Evolutionary conservation across 2,113 vertebrate genomes (phyloP), one percentile per base, ranked within the genome.

Genomic region (Phylloscopus trochilus): DNA sequence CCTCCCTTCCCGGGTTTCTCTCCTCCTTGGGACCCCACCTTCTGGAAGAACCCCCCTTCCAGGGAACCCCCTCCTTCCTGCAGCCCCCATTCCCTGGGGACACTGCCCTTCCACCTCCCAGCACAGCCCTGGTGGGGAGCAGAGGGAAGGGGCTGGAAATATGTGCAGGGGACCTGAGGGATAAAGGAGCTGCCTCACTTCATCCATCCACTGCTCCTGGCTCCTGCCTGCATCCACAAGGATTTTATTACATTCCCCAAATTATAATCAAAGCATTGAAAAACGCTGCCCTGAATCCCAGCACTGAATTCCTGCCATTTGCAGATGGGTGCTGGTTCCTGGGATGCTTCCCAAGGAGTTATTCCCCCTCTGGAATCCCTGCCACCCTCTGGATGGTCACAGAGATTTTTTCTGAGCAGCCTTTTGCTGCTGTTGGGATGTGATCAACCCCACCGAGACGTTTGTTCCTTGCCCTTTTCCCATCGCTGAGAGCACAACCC

Each of bases 141-240:
- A 10, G 13, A 37, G 62, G 33, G 55, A 26, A 56, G 35, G 15
- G 31, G 26, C 16, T 79, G 79, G 19, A 43, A 46, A 31, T 3
- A 3, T 0, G 6, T 24, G 23, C 46, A 9, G 17, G 44, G 37
- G 11, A 2, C 3, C 7, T 9, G 7, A 44, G 10, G 31, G 9
- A 49, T 52, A 18, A 19, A 2, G 69, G 35, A 55, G 30, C 47
- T 2, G 12, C 62, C 31, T 27, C 7, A 0, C 1, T 26, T 2
- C 24, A 8, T 0, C 3, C 24, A 8, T 0, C 7, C 77, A 1
- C 24, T 0, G 19, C 46, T 39, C 19, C 55, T 0, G 2, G n/a
- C 16, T 73, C 59, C 78, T 15, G 11, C 70, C 39, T 8, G 70
- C 79, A 10, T 15, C 47, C 60, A 9, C 41, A 11, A 58, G 16